These are phyloP conservation scores for Halcyon senegalensis DNA, from an alignment of 2,113 vertebrate genomes.

Conservation along the genomic window DNA sequence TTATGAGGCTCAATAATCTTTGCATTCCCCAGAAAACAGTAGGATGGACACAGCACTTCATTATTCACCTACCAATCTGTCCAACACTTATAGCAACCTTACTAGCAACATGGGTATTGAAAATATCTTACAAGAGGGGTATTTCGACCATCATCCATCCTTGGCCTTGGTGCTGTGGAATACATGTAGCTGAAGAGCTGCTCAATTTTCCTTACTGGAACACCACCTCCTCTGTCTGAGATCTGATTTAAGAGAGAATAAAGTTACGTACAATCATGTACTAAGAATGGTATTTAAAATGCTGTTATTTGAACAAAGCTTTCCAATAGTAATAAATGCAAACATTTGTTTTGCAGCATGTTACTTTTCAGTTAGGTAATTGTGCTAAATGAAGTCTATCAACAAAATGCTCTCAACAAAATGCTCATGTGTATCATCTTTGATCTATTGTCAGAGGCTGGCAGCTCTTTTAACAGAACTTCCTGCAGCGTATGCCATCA, in stretches of 20 bases:
- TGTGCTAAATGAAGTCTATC: not conserved
- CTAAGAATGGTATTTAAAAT: not conserved
- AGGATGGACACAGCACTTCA: fast-evolving
- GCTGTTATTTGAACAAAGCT: not conserved
- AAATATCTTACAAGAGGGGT: constrained; percentile 88
- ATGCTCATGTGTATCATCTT: not conserved
- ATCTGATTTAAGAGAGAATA: constrained; percentile 78
- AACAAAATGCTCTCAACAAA: not conserved
- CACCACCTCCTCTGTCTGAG: constrained; percentile 93
- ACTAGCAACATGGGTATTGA: not conserved
- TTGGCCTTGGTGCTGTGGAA: constrained; percentile 92
- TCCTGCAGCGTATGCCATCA: not conserved
- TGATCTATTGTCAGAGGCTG: not conserved
- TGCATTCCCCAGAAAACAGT: not conserved
- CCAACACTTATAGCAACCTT: not conserved
- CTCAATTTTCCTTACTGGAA: constrained; percentile 92
- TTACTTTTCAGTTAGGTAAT: not conserved
- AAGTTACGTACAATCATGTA: not conserved
- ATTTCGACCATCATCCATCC: constrained; percentile 83
- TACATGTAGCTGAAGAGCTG: constrained; percentile 96
- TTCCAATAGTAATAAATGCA: not conserved
- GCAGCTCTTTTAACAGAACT: not conserved
- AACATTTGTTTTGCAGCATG: not conserved
- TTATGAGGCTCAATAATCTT: not conserved
- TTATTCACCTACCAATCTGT: not conserved